Conservation (phyloP, 2,888 invertebrate genomes). For the Eupeodes luniger region DNA sequence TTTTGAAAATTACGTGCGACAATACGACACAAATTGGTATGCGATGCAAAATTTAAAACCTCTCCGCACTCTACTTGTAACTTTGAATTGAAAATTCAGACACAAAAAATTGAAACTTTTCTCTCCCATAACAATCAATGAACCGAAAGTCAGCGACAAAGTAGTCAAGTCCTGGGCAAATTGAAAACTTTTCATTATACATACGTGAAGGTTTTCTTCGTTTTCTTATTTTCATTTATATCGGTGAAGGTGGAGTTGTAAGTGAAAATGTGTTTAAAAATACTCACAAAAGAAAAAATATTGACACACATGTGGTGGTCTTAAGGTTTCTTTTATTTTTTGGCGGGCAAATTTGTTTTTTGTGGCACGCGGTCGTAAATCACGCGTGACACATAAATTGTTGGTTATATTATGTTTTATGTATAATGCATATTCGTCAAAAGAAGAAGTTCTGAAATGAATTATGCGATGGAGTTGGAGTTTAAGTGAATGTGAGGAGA, state of each 20-base stretch:
- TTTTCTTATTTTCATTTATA: neutral
- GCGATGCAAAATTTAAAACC: constrained; percentile 44
- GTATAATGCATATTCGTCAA: neutral
- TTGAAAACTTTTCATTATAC: constrained; percentile 75
- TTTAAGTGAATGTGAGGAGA: constrained; percentile 46
- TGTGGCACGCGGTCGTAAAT: constrained; percentile 64
- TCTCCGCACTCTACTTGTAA: neutral
- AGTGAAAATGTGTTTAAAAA: constrained; percentile 32
- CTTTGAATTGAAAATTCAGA: constrained; percentile 55
- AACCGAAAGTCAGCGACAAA: constrained; percentile 70
- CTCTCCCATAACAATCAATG: constrained; percentile 66
- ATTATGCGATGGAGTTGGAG: constrained; percentile 40
- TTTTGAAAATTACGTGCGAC: constrained; percentile 69
- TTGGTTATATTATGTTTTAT: constrained; percentile 19
- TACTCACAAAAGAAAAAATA: constrained; percentile 32
- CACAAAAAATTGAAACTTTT: constrained; percentile 7
- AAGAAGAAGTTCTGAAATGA: constrained; percentile 41
- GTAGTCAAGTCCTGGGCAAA: constrained; percentile 69
- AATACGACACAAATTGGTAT: constrained; percentile 73
- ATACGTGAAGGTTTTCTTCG: constrained; percentile 29
- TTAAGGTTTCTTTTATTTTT: constrained; percentile 40
- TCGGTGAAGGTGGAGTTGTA: neutral
- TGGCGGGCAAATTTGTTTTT: constrained; percentile 43
- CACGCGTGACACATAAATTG: constrained; percentile 67
- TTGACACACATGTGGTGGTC: constrained; percentile 68